Percentiles rank a stretch among this genome's conserved stretches.
These are phyloP conservation scores for Diacarnus erythraeanus DNA, from an alignment of 37 sponge, comb jelly and placozoan species.

Conservation along the genomic window DNA sequence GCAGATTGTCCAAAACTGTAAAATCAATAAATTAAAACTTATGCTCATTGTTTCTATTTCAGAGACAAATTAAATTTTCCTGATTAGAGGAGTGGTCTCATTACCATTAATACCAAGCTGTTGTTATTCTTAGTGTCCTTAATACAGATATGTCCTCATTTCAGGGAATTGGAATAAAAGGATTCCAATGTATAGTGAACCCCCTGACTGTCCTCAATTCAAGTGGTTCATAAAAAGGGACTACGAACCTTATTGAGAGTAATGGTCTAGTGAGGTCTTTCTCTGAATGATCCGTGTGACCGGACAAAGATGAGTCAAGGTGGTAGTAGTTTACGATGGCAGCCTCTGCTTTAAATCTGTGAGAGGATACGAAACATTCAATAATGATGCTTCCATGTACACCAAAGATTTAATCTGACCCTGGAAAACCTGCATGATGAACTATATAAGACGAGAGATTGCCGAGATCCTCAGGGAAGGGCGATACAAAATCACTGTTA, in stretches of 20 bases:
- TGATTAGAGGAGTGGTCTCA: background rate
- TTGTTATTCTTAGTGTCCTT: no score
- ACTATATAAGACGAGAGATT: conserved; percentile 70
- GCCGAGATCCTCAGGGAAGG: conserved; percentile 73
- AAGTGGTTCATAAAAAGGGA: no score
- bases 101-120: no score
- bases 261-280: conserved; percentile 90
- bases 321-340: conserved; percentile 97
- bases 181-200: no score
- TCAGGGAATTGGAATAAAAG: no score
- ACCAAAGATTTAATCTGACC: conserved; percentile 22
- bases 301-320: conserved; percentile 89
- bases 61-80: no score
- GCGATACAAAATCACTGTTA: conserved; percentile 33
- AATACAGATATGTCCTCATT: no score
- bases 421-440: conserved; percentile 48
- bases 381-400: background rate
- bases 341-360: conserved; percentile 82
- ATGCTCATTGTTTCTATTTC: no score
- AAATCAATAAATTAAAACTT: no score
- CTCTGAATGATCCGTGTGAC: conserved; percentile 98
- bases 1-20: conserved; percentile 90
- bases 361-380: background rate
- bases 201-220: no score
- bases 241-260: conserved; percentile 95